Percentiles rank a stretch among this genome's conserved stretches.
Conservation (phyloP, 2,113 vertebrate species). For the Epinephelus lanceolatus region DNA sequence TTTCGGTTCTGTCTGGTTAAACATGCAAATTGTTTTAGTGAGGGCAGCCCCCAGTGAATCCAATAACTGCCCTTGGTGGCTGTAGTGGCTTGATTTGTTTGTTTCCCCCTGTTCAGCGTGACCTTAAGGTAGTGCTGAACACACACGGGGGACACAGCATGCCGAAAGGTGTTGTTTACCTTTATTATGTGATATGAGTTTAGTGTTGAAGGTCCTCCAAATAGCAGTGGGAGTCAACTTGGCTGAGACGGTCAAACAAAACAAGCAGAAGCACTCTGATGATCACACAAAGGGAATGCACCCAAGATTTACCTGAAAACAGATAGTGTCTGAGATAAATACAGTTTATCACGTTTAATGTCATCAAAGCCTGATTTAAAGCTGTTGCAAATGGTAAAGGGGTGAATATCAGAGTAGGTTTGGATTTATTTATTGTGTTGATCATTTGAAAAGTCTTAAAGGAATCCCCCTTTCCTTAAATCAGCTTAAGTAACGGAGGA, state of each 20-base stretch:
- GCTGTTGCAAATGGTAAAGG: neutral
- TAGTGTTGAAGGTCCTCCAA: neutral
- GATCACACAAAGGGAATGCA: too few relatives aligned
- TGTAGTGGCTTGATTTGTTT: neutral
- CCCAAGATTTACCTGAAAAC: too few relatives aligned
- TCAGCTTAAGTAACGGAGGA: neutral
- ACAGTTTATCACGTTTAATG: too few relatives aligned
- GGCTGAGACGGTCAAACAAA: neutral
- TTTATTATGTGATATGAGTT: neutral
- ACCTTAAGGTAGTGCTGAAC: neutral
- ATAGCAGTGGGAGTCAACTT: neutral
- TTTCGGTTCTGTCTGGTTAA: neutral
- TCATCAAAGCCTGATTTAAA: too few relatives aligned
- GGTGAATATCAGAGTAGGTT: neutral
- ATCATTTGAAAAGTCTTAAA: neutral
- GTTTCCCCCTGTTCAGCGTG: neutral
- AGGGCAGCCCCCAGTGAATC: neutral
- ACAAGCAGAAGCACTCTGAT: neutral
- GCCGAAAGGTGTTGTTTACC: neutral
- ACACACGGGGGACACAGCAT: neutral
- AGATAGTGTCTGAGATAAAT: too few relatives aligned
- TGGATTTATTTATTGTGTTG: neutral
- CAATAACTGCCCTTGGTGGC: neutral
- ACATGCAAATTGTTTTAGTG: neutral
- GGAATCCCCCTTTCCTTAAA: neutral